Conservation (phyloP, 2,888 invertebrate genomes). For the Incurvaria masculella region DNA sequence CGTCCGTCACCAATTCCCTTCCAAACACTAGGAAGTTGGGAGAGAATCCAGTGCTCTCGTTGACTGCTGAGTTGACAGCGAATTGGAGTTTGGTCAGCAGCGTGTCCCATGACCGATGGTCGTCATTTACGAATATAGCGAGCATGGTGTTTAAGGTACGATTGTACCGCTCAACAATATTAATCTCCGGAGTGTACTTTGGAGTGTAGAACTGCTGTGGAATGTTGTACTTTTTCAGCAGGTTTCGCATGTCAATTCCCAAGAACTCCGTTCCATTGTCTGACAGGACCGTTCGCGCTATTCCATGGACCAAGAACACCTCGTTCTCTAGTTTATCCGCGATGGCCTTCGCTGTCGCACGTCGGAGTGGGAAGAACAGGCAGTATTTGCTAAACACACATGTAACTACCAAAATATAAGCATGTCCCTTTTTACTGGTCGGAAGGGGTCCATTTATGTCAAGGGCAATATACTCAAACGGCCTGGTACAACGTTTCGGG, state of each 20-base stretch:
- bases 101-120: too few relatives aligned
- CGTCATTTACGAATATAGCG: too few relatives aligned
- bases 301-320: neutral
- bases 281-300: neutral
- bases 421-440: neutral
- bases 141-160: too few relatives aligned
- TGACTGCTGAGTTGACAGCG: too few relatives aligned
- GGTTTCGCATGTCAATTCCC: conserved; percentile 1
- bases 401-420: neutral
- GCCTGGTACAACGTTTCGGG: conserved; percentile 16
- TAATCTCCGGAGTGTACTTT: too few relatives aligned
- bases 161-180: too few relatives aligned
- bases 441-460: conserved; percentile 6
- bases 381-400: neutral
- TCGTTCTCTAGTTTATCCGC: neutral
- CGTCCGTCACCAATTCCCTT: too few relatives aligned
- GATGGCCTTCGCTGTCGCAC: neutral
- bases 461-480: conserved; percentile 19
- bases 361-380: neutral
- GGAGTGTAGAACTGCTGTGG: too few relatives aligned
- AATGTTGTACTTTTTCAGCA: conserved; percentile 8
- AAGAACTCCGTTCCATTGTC: conserved; percentile 9
- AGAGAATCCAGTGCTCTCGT: too few relatives aligned
- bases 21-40: too few relatives aligned
- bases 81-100: too few relatives aligned